These are phyloP conservation scores for Limnothrissa miodon DNA, from an alignment of 2,113 vertebrate species.

Conservation along the genomic window DNA sequence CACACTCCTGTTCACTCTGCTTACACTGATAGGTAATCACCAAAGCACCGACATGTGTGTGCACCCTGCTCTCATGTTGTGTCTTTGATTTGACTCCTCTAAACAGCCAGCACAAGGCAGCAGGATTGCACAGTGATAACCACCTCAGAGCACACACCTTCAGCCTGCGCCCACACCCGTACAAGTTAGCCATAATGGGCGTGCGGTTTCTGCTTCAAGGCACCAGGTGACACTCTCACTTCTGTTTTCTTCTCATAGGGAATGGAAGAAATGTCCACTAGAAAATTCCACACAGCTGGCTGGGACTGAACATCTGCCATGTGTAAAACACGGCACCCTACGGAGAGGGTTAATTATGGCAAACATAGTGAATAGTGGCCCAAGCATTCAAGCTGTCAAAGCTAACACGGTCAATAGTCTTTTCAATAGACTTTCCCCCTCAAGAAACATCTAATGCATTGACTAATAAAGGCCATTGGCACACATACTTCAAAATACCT, in stretches of 20 bases:
- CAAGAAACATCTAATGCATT: not conserved
- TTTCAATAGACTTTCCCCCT: not conserved
- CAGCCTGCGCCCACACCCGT: not conserved
- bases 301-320: not conserved
- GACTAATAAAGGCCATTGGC: not conserved
- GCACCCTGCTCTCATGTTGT: not conserved
- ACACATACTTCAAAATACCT: too few species aligned
- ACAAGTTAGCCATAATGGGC: not conserved
- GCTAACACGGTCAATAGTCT: not conserved
- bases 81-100: not conserved
- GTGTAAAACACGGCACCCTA: not conserved
- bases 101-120: not conserved
- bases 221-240: not conserved
- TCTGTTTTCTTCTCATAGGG: not conserved
- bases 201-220: not conserved
- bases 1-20: constrained; percentile 33
- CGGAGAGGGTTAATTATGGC: too few species aligned
- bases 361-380: too few species aligned
- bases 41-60: not conserved
- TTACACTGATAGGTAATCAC: constrained; percentile 43
- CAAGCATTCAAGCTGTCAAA: not conserved
- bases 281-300: not conserved
- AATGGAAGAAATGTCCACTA: not conserved
- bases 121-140: not conserved
- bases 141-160: not conserved